A percentile compares a stretch with the other conserved stretches of the same genome.
Conservation (phyloP, 1,140 invertebrate species). For the Apocrypta bakeri region DNA sequence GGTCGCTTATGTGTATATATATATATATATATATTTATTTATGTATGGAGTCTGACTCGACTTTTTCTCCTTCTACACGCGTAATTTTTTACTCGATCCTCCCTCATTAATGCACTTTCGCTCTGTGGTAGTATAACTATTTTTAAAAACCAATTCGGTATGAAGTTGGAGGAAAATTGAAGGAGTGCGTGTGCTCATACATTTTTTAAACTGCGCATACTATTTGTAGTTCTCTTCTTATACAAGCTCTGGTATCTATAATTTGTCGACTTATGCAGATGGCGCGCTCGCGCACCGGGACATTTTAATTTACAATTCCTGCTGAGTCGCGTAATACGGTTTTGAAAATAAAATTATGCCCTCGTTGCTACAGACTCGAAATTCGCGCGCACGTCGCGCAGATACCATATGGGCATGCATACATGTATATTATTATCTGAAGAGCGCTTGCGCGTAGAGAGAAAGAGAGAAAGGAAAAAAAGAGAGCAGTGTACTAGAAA, state of each 20-base stretch:
- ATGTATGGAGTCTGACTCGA: neutral
- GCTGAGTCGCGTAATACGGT: slow-evolving; percentile 10
- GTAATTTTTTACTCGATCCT: neutral
- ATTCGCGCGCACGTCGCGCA: slow-evolving; percentile 7
- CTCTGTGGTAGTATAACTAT: neutral
- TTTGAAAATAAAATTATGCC: slow-evolving; percentile 29
- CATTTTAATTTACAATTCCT: slow-evolving; percentile 25
- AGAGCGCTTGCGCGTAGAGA: neutral
- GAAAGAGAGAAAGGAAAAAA: neutral
- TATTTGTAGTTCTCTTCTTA: too few species aligned
- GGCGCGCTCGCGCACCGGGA: neutral
- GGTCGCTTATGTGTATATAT: neutral
- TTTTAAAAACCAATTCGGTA: neutral
- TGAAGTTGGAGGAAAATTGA: too few species aligned
- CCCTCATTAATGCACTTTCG: neutral
- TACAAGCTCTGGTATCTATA: neutral
- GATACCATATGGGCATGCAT: slow-evolving; percentile 17
- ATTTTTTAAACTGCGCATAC: too few species aligned
- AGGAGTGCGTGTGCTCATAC: too few species aligned
- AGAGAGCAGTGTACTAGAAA: neutral
- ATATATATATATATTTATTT: too few species aligned
- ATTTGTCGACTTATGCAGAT: slow-evolving; percentile 22
- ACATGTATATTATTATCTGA: slow-evolving; percentile 23
- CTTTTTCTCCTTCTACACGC: neutral
- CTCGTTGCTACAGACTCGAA: neutral